Evolutionary conservation across 2,113 vertebrate species (phyloP), one percentile per base, ranked within the genome.

Genomic region (Ceratotherium simum): DNA sequence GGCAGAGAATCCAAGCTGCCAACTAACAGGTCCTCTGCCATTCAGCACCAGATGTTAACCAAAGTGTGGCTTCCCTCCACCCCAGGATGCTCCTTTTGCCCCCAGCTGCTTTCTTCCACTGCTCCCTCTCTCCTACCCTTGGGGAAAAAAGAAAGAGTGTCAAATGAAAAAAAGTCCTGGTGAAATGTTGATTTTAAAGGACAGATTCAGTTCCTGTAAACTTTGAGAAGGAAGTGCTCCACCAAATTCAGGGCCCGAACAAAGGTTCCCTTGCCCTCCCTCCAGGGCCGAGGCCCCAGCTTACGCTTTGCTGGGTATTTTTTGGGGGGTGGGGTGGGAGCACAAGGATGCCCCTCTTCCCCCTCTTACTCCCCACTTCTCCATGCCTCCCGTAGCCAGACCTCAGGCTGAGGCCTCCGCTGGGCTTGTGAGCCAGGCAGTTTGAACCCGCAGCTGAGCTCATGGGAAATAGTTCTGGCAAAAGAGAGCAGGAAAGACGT

Each of bases 221-320:
- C 94, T n/a, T 85, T 62, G 46, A 56, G 33, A 8, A 75, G 16
- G 48, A 72, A 46, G 1, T 1, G 33, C 85, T 23, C 56, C 70
- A 33, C 42, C 84, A 64, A 62, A 76, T 31, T 4, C 95, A 91
- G 91, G 96, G 56, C 62, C 69, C 94, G 90, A 96, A 33, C 6
- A 27, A 82, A 54, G 10, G 12, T 62, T 87, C n/a, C n/a, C 46
- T 0, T 0, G 0, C 33, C 67, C 78, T 33, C 17, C 48, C 60
- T 80, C 6, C 0, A 0, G 1, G 17, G 39, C 10, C 6, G 20
- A 58, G 64, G 42, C 33, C 4, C 56, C 39, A 42, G 48, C 21
- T 36, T 21, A 0, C 5, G 42, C 56, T 36, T 51, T 54, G 0
- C 0, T 2, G 83, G 48, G 56, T 6, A 4, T 58, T 56, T 89